Evolutionary conservation across 1,140 invertebrate species (phyloP).

Genomic region (Aphelenchoides avenae): DNA sequence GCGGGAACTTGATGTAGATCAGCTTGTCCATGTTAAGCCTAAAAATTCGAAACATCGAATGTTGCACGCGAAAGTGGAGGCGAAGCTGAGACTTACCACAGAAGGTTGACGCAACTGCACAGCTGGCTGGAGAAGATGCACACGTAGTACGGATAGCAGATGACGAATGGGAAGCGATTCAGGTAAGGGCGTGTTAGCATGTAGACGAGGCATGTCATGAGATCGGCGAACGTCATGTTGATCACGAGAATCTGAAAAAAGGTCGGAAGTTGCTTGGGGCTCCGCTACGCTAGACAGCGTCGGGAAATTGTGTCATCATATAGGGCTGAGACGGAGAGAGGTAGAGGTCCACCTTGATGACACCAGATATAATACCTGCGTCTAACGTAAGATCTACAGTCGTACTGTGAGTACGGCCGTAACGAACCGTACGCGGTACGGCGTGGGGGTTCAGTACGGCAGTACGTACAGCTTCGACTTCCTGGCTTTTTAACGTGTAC

Average conservation of each 20-base stretch:
- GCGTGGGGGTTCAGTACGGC: no score
- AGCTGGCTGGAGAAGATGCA: conserved; percentile 52
- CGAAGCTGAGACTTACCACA: conserved; percentile 40
- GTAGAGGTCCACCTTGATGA: no score
- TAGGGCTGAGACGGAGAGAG: no score
- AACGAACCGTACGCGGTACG: no score
- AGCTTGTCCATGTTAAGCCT: conserved; percentile 55
- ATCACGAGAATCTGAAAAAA: conserved; percentile 55
- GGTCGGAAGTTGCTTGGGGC: neutral
- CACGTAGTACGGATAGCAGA: conserved; percentile 55
- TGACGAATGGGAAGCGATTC: conserved; percentile 22
- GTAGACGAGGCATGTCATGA: conserved; percentile 52
- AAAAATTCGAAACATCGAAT: conserved; percentile 13
- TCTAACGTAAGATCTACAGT: conserved; percentile 11
- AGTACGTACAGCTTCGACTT: no score
- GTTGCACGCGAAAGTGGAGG: neutral
- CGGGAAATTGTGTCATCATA: neutral
- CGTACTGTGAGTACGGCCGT: neutral
- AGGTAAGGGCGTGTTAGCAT: conserved; percentile 52
- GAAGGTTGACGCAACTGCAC: conserved; percentile 53
- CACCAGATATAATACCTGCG: no score
- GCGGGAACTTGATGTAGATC: conserved; percentile 52
- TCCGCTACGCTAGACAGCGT: neutral
- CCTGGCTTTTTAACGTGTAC: no score
- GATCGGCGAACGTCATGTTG: conserved; percentile 58